Evolutionary conservation across 2,888 invertebrate species (phyloP).

Genomic region (Netelia fuscicornis): DNA sequence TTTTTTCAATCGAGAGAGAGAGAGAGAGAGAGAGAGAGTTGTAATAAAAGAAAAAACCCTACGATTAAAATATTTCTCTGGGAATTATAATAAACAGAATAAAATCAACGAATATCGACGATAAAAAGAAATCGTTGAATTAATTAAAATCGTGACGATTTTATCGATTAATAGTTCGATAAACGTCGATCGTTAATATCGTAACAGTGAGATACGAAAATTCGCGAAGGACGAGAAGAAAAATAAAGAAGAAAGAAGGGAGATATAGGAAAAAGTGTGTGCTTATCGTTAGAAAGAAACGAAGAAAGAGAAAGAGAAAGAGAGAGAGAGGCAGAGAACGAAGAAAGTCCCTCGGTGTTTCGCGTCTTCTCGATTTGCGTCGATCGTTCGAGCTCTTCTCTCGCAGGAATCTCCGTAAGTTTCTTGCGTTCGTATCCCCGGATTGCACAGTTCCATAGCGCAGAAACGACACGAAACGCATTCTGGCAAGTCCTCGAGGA

Average conservation of each 20-base stretch:
- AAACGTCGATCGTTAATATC: neutral
- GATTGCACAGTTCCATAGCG: neutral
- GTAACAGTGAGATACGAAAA: conserved; percentile 2
- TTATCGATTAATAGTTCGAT: neutral
- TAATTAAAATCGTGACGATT: neutral
- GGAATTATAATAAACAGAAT: neutral
- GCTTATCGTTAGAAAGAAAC: conserved; percentile 42
- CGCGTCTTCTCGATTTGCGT: conserved; percentile 19
- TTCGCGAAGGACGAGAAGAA: neutral
- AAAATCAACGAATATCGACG: neutral
- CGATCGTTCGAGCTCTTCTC: conserved; percentile 30
- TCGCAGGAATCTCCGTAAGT: conserved; percentile 56
- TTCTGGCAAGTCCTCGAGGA: conserved; percentile 41
- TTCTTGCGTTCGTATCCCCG: conserved; percentile 41
- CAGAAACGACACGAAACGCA: conserved; percentile 25
- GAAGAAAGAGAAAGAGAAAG: neutral
- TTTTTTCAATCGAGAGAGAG: neutral
- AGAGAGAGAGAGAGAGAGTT: neutral
- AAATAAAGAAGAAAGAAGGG: neutral
- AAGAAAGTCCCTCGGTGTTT: conserved; percentile 15
- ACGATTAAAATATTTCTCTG: neutral
- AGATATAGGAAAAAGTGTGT: neutral
- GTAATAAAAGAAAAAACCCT: neutral
- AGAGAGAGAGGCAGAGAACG: neutral
- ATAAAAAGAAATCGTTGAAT: neutral